Conservation (phyloP, 2,113 vertebrate species). For the Camarhynchus parvulus region DNA sequence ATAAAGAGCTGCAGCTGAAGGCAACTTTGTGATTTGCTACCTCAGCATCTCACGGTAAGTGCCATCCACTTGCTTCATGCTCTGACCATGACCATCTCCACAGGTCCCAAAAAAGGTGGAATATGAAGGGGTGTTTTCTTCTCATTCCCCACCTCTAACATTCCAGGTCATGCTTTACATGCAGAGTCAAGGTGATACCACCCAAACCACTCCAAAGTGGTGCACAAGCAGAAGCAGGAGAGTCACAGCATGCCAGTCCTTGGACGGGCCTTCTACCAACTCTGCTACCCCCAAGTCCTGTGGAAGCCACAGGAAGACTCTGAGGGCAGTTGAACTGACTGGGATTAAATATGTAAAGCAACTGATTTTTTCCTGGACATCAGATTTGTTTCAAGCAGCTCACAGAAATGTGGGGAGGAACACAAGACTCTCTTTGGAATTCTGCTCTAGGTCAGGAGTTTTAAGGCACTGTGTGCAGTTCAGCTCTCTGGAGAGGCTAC, state of each 20-base stretch:
- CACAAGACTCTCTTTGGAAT: background rate
- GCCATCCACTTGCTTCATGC: background rate
- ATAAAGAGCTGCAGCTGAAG: slow-evolving; percentile 41
- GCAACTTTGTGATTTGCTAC: background rate
- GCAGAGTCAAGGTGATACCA: background rate
- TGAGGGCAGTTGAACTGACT: background rate
- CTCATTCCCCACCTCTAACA: background rate
- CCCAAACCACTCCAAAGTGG: background rate
- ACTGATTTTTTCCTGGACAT: background rate
- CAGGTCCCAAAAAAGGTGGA: background rate
- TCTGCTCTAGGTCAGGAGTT: background rate
- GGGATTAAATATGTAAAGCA: background rate
- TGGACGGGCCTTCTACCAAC: background rate
- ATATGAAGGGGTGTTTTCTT: background rate
- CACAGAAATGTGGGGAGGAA: background rate
- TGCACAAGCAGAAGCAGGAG: background rate
- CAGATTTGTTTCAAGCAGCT: background rate
- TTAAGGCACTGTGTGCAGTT: background rate
- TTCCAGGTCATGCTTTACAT: background rate
- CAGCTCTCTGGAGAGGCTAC: background rate
- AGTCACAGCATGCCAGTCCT: background rate
- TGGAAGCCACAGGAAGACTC: background rate
- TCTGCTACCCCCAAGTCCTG: background rate
- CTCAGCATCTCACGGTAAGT: slow-evolving; percentile 61
- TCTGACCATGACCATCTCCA: background rate